A percentile compares a stretch with the other conserved stretches of the same genome.
These are phyloP conservation scores for Mus spicilegus DNA, from an alignment of 2,113 vertebrate species.

Conservation along the genomic window DNA sequence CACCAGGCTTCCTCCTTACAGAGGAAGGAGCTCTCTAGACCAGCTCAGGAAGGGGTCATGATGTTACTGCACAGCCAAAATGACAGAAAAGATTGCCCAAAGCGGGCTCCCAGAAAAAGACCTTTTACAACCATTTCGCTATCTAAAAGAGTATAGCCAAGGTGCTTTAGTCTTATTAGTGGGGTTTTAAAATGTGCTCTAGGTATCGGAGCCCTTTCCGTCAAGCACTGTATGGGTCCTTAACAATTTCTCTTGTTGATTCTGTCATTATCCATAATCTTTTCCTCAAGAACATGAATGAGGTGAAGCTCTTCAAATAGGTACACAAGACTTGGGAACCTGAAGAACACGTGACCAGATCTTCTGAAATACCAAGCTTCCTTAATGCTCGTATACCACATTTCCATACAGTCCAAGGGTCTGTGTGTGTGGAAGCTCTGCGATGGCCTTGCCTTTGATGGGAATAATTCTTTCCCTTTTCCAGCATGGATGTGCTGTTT, in stretches of 20 bases:
- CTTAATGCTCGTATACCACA: neutral
- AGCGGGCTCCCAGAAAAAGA: neutral
- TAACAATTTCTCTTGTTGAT: slow-evolving; percentile 56
- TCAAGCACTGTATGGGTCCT: neutral
- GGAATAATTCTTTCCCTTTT: neutral
- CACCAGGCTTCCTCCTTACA: neutral
- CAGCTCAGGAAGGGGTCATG: neutral
- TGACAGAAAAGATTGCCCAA: neutral
- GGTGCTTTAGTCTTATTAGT: slow-evolving; percentile 52
- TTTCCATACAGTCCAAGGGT: neutral
- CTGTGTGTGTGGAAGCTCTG: neutral
- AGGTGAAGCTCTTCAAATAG: slow-evolving; percentile 67
- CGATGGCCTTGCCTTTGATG: neutral
- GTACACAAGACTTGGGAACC: slow-evolving; percentile 41
- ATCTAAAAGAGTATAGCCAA: slow-evolving; percentile 6
- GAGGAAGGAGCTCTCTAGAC: neutral
- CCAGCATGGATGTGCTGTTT: neutral
- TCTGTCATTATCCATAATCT: slow-evolving; percentile 34
- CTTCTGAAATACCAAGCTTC: slow-evolving; percentile 48
- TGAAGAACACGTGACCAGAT: neutral
- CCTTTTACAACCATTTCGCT: neutral
- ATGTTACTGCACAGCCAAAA: neutral
- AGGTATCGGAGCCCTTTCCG: slow-evolving; percentile 38
- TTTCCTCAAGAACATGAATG: slow-evolving; percentile 60
- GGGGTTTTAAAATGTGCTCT: neutral